A percentile compares a stretch with the other conserved stretches of the same genome.
These are phyloP conservation scores for Pollenia angustigena DNA, from an alignment of 2,888 invertebrate species.

Conservation along the genomic window DNA sequence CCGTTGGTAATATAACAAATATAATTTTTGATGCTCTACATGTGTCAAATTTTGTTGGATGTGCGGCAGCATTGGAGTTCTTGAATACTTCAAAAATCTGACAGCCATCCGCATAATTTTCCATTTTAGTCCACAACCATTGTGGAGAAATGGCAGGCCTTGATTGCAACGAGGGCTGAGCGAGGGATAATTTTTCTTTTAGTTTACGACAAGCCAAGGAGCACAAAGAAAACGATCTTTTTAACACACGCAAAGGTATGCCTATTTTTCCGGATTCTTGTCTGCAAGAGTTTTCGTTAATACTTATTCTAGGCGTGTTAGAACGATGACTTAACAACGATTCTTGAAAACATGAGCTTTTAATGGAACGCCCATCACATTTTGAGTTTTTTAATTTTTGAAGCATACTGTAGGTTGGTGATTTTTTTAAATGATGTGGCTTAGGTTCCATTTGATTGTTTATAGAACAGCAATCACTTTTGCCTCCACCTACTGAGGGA, in stretches of 20 bases:
- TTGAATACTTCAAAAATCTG: conserved; percentile 79
- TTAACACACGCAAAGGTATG: conserved; percentile 61
- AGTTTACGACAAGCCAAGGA: conserved; percentile 77
- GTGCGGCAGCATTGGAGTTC: conserved; percentile 69
- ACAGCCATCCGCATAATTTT: conserved; percentile 75
- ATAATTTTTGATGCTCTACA: conserved; percentile 75
- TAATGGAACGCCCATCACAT: conserved; percentile 17
- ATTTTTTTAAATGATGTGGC: conserved; percentile 7
- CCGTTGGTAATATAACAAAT: conserved; percentile 78
- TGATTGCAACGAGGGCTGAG: not conserved
- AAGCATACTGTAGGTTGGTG: conserved; percentile 38
- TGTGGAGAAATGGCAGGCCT: not conserved
- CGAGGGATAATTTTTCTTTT: conserved; percentile 66
- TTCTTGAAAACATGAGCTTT: conserved; percentile 1
- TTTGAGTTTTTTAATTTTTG: conserved; percentile 53
- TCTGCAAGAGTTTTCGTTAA: not conserved
- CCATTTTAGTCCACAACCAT: conserved; percentile 79
- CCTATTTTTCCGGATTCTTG: conserved; percentile 12
- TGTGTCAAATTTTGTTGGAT: conserved; percentile 69
- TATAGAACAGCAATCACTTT: conserved; percentile 57
- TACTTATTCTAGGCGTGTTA: conserved; percentile 1
- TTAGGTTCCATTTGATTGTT: conserved; percentile 34
- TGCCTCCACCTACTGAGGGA: not conserved
- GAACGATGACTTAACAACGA: not conserved
- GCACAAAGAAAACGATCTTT: conserved; percentile 76